phyloP scores from a whole-genome alignment of 2,113 vertebrate genomes.

The Glaucomys volans region DNA sequence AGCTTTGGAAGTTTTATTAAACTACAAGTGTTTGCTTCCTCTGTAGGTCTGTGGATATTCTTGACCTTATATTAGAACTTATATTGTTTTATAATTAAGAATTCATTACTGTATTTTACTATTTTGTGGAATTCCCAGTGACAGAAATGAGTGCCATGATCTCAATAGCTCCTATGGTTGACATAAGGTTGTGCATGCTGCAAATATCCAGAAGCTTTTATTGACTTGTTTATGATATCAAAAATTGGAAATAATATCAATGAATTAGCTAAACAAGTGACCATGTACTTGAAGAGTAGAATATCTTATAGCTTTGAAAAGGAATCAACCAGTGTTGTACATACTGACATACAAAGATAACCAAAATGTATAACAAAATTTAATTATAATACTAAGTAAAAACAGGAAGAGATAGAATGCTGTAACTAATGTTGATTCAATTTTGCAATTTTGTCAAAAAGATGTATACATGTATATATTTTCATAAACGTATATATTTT shows the following conservation, averaged over 20 bases:
- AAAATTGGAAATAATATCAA: not conserved
- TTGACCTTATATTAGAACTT: not conserved
- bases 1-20: not conserved
- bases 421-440: not conserved
- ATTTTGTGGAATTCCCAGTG: not conserved
- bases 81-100: not conserved
- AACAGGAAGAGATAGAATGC: not conserved
- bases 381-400: not conserved
- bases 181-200: not conserved
- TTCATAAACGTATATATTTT: too few relatives aligned
- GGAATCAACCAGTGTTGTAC: not conserved
- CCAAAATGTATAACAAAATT: not conserved
- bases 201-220: not conserved
- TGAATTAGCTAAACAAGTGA: not conserved
- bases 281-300: not conserved
- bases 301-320: not conserved
- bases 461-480: too few relatives aligned
- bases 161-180: not conserved
- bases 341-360: not conserved
- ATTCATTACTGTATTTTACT: not conserved
- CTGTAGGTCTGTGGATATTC: not conserved
- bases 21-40: not conserved
- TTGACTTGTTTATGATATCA: not conserved
- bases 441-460: not conserved
- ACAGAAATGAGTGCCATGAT: not conserved